Conservation (phyloP, 2,113 vertebrate genomes). For the Mionectes macconnelli region DNA sequence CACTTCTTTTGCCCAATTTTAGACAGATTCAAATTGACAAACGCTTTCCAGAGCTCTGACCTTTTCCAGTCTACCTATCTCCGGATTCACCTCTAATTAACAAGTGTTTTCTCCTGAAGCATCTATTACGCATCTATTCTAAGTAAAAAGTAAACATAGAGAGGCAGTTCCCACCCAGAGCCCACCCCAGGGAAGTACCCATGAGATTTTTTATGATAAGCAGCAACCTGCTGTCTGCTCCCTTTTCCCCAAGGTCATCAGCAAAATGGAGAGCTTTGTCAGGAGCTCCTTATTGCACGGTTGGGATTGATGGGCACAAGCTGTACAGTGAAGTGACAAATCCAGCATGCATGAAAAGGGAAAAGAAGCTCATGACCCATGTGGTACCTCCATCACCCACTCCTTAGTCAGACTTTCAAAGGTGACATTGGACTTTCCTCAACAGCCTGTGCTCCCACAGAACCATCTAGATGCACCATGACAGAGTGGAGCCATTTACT, state of each 20-base stretch:
- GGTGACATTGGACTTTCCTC: background rate
- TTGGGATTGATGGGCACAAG: background rate
- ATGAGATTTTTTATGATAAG: background rate
- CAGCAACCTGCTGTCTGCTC: background rate
- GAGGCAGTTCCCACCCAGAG: background rate
- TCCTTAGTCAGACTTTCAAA: background rate
- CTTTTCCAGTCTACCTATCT: background rate
- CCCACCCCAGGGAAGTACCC: background rate
- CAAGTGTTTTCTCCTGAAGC: background rate
- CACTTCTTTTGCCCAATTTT: background rate
- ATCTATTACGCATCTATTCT: background rate
- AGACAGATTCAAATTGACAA: background rate
- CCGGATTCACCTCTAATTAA: background rate
- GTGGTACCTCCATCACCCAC: background rate
- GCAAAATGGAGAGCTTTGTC: background rate
- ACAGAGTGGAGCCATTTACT: background rate
- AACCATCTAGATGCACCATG: too few relatives aligned
- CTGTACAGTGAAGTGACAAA: background rate
- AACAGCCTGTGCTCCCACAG: background rate
- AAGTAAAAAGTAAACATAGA: background rate
- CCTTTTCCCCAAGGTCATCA: background rate
- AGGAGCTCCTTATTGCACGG: accelerated
- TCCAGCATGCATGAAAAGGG: background rate
- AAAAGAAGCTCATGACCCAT: background rate
- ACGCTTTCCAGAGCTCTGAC: constrained; percentile 27